Conservation (phyloP, 2,888 invertebrate species). For the Chydorus sphaericus region DNA sequence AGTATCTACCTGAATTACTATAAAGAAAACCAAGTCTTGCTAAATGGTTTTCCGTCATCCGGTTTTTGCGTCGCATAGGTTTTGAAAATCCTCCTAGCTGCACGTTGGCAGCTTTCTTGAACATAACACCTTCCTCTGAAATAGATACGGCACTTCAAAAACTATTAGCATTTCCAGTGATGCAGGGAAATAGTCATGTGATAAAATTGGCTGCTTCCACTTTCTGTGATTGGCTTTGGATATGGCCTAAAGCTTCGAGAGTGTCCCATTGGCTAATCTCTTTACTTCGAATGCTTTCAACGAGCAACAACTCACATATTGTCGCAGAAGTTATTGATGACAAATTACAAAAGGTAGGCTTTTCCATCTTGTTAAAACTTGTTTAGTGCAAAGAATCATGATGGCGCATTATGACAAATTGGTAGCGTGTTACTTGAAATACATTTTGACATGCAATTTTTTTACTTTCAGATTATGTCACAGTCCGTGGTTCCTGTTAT, state of each 20-base stretch:
- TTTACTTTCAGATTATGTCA: constrained; percentile 1
- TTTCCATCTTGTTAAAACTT: background rate
- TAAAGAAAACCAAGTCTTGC: background rate
- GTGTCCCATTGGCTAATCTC: constrained; percentile 3
- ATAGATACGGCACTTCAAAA: background rate
- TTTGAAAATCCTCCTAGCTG: background rate
- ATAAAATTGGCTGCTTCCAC: background rate
- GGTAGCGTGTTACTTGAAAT: background rate
- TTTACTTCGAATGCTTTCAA: background rate
- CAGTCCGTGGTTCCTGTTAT: background rate
- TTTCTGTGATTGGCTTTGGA: constrained; percentile 4
- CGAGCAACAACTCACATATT: background rate
- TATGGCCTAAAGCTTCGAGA: constrained; percentile 3
- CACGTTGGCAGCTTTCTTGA: constrained; percentile 3
- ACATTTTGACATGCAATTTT: background rate
- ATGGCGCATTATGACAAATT: background rate
- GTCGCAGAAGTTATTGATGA: constrained; percentile 5
- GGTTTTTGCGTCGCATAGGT: background rate
- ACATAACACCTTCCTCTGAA: background rate
- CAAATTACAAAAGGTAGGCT: background rate
- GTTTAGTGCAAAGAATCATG: too few relatives aligned
- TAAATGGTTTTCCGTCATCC: background rate
- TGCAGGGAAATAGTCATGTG: background rate
- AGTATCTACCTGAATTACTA: background rate
- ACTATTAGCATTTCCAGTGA: background rate